Percentiles rank a stretch among this genome's conserved stretches.
These are phyloP conservation scores for Microtus pennsylvanicus DNA, from an alignment of 2,113 vertebrate genomes.

Conservation along the genomic window DNA sequence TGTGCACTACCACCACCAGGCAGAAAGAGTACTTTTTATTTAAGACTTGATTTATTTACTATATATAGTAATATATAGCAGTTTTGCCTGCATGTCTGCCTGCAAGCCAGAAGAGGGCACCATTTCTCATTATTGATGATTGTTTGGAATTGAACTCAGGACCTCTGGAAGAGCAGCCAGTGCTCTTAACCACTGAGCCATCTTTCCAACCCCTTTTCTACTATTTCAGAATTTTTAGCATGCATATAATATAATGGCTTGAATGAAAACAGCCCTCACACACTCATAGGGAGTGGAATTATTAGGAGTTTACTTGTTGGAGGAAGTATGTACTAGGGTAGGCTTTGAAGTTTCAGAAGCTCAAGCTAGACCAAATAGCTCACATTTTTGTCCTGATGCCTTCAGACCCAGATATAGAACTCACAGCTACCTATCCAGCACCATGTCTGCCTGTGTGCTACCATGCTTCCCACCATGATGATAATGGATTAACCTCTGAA, in stretches of 20 bases:
- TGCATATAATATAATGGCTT: not conserved
- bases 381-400: not conserved
- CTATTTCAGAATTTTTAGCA: not conserved
- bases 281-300: not conserved
- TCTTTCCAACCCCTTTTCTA: not conserved
- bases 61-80: too few relatives aligned
- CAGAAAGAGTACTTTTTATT: too few relatives aligned
- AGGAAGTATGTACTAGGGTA: not conserved
- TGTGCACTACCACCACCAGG: too few relatives aligned
- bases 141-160: too few relatives aligned
- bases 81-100: too few relatives aligned
- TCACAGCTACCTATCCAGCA: not conserved
- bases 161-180: too few relatives aligned
- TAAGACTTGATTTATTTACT: too few relatives aligned
- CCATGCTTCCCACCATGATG: not conserved
- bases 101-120: too few relatives aligned
- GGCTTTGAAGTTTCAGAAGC: not conserved
- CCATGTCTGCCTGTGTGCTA: not conserved
- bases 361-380: not conserved
- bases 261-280: not conserved
- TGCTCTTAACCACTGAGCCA: too few relatives aligned
- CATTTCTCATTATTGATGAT: too few relatives aligned
- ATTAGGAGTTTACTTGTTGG: not conserved
- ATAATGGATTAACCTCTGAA: not conserved
- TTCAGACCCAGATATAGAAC: not conserved